Evolutionary conservation across 2,113 vertebrate species (phyloP), one percentile per base, ranked within the genome.

Genomic region (Corapipo altera): DNA sequence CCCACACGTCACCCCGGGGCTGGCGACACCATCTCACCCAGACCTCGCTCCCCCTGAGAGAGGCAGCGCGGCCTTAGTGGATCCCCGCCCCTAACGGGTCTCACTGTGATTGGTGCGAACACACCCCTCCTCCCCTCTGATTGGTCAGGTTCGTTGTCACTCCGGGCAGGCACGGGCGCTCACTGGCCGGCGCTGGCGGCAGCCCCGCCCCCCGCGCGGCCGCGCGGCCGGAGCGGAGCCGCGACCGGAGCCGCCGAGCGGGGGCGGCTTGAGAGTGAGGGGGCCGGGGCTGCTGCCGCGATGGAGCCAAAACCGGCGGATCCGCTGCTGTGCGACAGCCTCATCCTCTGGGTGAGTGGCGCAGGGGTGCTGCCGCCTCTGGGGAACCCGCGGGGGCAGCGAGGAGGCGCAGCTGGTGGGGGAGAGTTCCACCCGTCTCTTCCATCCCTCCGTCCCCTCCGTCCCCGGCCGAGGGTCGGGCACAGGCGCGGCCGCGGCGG

Each of bases 291-390:
- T n/a, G 26, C 89, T 12, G 39, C 17, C 57, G 79, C 72, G 91
- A 98, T 98, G 96, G 96, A 95, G 90, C 82, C 49, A 95, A 98
- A 97, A 9, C 74, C 96, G 49, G 77, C 62, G 22, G 95, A 96
- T 21, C 96, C 93, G 52, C 88, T 52, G 80, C 97, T 98, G 33
- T 98, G 98, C 46, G 98, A 98, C 96, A 98, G 98, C 97, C 98
- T 98, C 95, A 96, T 98, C 86, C 97, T 98, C 72, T 98, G 98
- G 98, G 98, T 98, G 96, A 98, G 98, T 73, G 73, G 26, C 51
- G 69, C 67, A 15, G 76, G 76, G 17, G 26, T 32, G 64, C 59
- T 48, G 59, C 59, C 51, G 35, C 43, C 51, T 51, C 43, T 23
- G 35, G 58, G 67, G 11, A 18, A 9, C 22, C 35, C 76, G 19